Evolutionary conservation across 2,797 vertebrate species (phyloP), one percentile per base, ranked within the genome.

Genomic region (Anguilla pacifica): DNA sequence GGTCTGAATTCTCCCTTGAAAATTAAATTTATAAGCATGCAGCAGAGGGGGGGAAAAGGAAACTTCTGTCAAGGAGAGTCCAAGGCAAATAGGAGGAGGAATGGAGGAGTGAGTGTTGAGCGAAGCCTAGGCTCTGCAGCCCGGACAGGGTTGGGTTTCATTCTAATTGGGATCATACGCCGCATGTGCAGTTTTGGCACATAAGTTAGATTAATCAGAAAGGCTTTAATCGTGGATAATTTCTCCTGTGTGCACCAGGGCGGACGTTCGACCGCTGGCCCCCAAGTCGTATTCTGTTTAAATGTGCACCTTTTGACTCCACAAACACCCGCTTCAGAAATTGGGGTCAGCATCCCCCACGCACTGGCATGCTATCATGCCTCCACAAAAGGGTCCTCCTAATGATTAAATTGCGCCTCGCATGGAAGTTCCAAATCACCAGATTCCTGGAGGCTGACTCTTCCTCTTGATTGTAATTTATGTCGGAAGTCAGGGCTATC

Each of bases 91-190:
- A 97, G 94, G 89, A 93, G 91, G 93, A 95, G 91, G 96, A 96
- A 95, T 94, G 95, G 95, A 95, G 93, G 94, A 93, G 95, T 93
- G 95, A 95, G 96, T 94, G 91, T 94, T 94, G 94, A 96, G 91
- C 90, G 89, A 92, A 94, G 95, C 96, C 43, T 25, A 2, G 17
- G 43, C 77, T 81, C 77, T 25, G 19, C 39, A 81, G 39, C 10
- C 96, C 96, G 94, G 94, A 93, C 90, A 95, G 97, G 96, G 95
- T 97, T 94, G 91, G 95, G 94, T 97, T 97, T 97, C 97, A 96
- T 90, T 93, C 94, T 97, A 97, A 98, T 97, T 97, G 97, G 97
- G 96, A 97, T 97, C 97, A 97, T 97, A 97, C 96, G 94, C 94
- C 83, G 93, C 96, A 95, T 97, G 95, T 97, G 96, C 94, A 96